Base-by-base conservation (phyloP, 2,888 invertebrate species). In the Tipula lateralis region DNA sequence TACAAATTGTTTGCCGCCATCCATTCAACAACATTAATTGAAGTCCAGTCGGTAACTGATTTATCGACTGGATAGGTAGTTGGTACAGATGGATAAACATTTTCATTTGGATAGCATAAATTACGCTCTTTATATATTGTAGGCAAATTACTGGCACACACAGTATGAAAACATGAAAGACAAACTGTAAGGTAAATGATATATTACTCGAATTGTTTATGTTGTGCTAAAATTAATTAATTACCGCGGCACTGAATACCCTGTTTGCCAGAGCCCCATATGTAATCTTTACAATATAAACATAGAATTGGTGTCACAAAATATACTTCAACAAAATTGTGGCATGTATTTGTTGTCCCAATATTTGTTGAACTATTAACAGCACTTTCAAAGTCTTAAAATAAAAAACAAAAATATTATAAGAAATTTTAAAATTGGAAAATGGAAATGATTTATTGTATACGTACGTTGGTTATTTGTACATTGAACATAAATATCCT, bases 1-100 rank as follows among this genome's bases (percentile, higher is more conserved):
- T 94, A 94, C 85, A 95, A 91, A 89, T 95, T 94, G 85, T 94
- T 89, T 84, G 93, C 93, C 84, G 94, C 93, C 94, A 95, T 93
- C 94, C 94, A 95, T 90, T 95, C 94, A 85, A 94, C 92, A 81
- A 95, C 94, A 88, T 94, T 93, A 84, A 92, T 89, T 84, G 93
- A 92, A 50, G 93, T 92, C 95, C 95, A 95, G 88, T 94, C 93
- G 86, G 91, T 91, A 86, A 94, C 91, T 85, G 93, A 92, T 95
- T 85, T 86, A 80, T 87, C 87, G 24, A 84, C 83, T 34, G 85
- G 81, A 44, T 84, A 85, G 16, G 85, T 84, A 83, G 84, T 85
- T 12, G 86, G 85, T 12, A 39, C 13, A 19, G 50, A 83, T 9
- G 85, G 84, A 24, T 84, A 85, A 2, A 86, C 29, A n/a, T 85